phyloP scores from a whole-genome alignment of 2,113 vertebrate genomes.

The Chaenocephalus aceratus region DNA sequence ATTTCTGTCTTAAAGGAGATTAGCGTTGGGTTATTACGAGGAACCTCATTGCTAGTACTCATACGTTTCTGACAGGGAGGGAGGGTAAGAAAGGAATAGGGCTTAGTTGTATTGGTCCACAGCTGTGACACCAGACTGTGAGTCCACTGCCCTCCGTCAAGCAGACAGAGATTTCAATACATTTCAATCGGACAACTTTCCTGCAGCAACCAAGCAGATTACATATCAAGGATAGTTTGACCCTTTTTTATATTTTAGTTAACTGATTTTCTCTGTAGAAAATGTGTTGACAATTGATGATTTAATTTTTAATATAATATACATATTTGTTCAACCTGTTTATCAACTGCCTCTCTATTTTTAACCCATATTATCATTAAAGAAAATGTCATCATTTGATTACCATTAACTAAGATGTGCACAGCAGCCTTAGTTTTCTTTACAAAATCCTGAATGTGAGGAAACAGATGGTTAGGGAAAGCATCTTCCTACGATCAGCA shows the following conservation, averaged over 20 bases:
- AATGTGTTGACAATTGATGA: not conserved
- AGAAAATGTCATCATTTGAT: slow-evolving; percentile 35
- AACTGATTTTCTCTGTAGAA: not conserved
- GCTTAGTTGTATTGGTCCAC: slow-evolving; percentile 34
- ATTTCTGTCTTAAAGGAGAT: slow-evolving; percentile 19
- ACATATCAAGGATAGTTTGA: not conserved
- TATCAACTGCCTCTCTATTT: not conserved
- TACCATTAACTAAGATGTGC: slow-evolving; percentile 14
- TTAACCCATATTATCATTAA: slow-evolving; percentile 14
- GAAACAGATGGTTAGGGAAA: not conserved
- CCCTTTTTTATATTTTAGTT: not conserved
- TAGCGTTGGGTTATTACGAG: slow-evolving; percentile 44
- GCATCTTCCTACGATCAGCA: too few relatives aligned
- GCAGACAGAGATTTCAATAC: not conserved
- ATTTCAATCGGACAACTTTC: not conserved
- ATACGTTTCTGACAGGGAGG: slow-evolving; percentile 6
- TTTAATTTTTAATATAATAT: slow-evolving; percentile 8
- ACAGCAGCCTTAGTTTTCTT: slow-evolving; percentile 3
- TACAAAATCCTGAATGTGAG: not conserved
- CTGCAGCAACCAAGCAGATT: slow-evolving; percentile 9
- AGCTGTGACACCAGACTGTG: slow-evolving; percentile 31
- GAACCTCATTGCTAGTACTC: slow-evolving; percentile 20
- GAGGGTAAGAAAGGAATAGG: slow-evolving; percentile 16
- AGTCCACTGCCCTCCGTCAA: not conserved
- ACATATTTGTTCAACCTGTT: not conserved